Evolutionary conservation across 92 coral and sea anemone genomes (phyloP), one percentile per base, ranked within the genome.

Genomic region (Epizoanthus rinbou): DNA sequence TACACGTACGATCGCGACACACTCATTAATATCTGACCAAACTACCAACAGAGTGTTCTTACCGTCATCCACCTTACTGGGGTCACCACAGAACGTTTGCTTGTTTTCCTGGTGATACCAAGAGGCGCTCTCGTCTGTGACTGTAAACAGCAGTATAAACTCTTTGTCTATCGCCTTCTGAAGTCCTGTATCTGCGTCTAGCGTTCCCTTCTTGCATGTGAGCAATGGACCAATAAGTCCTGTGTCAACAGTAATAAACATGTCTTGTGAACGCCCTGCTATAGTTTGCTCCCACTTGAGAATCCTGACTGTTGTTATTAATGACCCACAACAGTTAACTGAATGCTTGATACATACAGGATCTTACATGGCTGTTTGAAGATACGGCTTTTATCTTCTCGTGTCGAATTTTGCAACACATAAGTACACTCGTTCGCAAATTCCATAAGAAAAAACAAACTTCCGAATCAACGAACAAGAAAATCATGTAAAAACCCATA

Each of bases 191-290:
- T 74, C 57, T 19, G 68, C 57, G 18, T 91, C 82, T 62, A 95
- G 85, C 4, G 93, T 37, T 50, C 95, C 98, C 37, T 89, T 95
- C 88, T 88, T 93, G 71, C 98, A 95, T 33, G 94, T 90, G 23
- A 95, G 76, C 54, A 95, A 78, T 4, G 98, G 98, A 13, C 98
- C 98, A 69, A 95, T 88, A 35, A 95, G 88, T 66, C 98, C 97
- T 95, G 57, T 7, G n/a, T 39, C 3, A 5, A 43, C 56, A 25
- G 60, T 23, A 28, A 19, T 24, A 8, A 23, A n/a, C 41, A 15
- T 6, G 17, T 72, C 1, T 8, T 15, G 76, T 35, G 4, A 70
- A 21, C 17, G 45, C 45, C 58, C 22, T 9, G 56, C 6, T 83
- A 60, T 80, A 72, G 57, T 33, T 45, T 8, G 14, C 24, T 24